Conservation (phyloP, 2,113 vertebrate genomes). For the Galemys pyrenaicus region DNA sequence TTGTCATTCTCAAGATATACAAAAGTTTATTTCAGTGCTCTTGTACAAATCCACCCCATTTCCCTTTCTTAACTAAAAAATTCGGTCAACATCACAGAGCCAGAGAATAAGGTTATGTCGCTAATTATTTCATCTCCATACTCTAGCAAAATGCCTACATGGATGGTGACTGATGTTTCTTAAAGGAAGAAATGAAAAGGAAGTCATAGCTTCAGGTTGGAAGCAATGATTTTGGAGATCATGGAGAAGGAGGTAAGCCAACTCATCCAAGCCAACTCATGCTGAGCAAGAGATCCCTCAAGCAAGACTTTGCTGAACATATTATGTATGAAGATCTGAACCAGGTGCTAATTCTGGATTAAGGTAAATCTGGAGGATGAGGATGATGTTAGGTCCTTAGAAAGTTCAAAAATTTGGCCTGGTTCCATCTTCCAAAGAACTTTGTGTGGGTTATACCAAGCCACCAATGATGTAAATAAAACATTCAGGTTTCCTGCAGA, state of each 20-base stretch:
- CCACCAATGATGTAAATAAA: slow-evolving; percentile 70
- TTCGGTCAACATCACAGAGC: not conserved
- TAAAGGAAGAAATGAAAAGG: not conserved
- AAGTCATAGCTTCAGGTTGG: not conserved
- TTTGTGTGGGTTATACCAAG: not conserved
- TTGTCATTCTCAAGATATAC: not conserved
- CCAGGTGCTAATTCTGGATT: not conserved
- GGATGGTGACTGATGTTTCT: not conserved
- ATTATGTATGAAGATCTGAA: not conserved
- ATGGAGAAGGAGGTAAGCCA: not conserved
- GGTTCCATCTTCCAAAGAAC: not conserved
- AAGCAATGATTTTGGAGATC: not conserved
- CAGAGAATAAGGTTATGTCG: not conserved
- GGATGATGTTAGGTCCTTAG: not conserved
- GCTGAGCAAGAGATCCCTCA: not conserved
- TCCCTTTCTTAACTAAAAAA: not conserved
- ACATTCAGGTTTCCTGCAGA: slow-evolving; percentile 69
- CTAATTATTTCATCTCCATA: not conserved
- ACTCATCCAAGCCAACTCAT: not conserved
- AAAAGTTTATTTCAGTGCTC: not conserved
- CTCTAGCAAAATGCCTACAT: not conserved
- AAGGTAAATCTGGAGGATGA: not conserved
- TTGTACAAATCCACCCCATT: not conserved
- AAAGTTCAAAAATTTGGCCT: slow-evolving; percentile 1
- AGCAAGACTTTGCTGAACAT: not conserved